Evolutionary conservation across 1,140 invertebrate genomes (phyloP).

Genomic region (Drosophila kohkoa): DNA sequence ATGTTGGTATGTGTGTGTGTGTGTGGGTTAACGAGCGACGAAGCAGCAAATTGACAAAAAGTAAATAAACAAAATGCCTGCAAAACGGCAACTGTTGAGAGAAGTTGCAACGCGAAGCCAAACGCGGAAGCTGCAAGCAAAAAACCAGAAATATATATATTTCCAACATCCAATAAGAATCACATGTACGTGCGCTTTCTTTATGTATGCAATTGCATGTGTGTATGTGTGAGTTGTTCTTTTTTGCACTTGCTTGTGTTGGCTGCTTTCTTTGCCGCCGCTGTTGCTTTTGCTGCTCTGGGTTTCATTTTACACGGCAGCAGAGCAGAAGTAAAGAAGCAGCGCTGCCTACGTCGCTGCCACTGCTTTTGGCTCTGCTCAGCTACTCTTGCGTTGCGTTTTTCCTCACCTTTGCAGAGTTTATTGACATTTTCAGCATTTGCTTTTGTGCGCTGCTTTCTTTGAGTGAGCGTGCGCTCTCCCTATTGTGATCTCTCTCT

Average conservation of each 20-base stretch:
- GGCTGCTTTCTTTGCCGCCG: slow-evolving; percentile 64
- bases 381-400: slow-evolving; percentile 76
- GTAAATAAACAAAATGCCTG: slow-evolving; percentile 77
- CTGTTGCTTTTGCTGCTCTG: slow-evolving; percentile 68
- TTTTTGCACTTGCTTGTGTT: slow-evolving; percentile 68
- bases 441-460: slow-evolving; percentile 79
- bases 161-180: slow-evolving; percentile 68
- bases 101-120: slow-evolving; percentile 50
- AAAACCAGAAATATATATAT: slow-evolving; percentile 70
- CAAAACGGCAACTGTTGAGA: slow-evolving; percentile 65
- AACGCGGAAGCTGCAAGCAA: slow-evolving; percentile 74
- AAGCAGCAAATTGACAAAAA: slow-evolving; percentile 71
- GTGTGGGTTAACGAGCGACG: slow-evolving; percentile 50
- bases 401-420: slow-evolving; percentile 82
- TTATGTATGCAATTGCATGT: slow-evolving; percentile 25
- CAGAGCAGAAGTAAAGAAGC: slow-evolving; percentile 14
- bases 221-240: slow-evolving; percentile 37
- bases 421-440: slow-evolving; percentile 82
- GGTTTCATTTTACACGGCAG: slow-evolving; percentile 70
- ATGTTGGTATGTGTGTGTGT: background rate
- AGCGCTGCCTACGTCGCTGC: slow-evolving; percentile 3
- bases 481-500: slow-evolving; percentile 44
- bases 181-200: slow-evolving; percentile 55
- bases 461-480: slow-evolving; percentile 65
- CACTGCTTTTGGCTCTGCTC: slow-evolving; percentile 18